phyloP scores from a whole-genome alignment of 2,797 vertebrate species.

The Phrynocephalus guinanensis region DNA sequence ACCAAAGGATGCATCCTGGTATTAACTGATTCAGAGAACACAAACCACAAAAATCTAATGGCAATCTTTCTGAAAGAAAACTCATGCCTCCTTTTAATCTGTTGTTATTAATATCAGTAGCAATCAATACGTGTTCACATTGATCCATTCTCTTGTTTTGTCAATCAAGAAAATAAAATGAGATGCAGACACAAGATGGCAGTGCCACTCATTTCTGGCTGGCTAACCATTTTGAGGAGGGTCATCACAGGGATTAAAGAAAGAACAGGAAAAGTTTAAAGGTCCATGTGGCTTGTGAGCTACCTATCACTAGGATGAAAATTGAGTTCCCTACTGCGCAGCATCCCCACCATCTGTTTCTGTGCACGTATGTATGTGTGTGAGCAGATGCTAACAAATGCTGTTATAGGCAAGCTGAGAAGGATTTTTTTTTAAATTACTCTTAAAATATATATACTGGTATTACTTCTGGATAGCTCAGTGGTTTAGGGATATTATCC shows the following conservation, averaged over 20 bases:
- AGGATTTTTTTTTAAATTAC: neutral
- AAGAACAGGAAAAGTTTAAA: neutral
- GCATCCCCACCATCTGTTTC: neutral
- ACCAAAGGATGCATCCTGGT: slow-evolving; percentile 47
- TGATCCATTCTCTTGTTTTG: slow-evolving; percentile 49
- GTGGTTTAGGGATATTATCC: too few species aligned
- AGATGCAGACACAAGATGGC: slow-evolving; percentile 31
- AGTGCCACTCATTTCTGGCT: neutral
- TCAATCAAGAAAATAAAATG: slow-evolving; percentile 42
- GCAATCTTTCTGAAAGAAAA: neutral
- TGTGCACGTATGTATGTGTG: neutral
- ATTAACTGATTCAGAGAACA: slow-evolving; percentile 46
- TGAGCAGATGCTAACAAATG: neutral
- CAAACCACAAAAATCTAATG: slow-evolving; percentile 33
- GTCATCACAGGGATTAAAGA: neutral
- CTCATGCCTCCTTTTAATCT: neutral
- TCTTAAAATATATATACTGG: neutral
- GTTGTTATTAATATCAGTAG: slow-evolving; percentile 40
- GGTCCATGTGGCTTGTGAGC: neutral
- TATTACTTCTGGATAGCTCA: too few species aligned
- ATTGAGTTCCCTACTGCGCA: neutral
- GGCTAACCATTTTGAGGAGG: neutral
- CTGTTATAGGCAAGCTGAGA: too few species aligned
- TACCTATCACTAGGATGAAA: neutral
- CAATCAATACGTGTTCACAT: slow-evolving; percentile 34